phyloP scores from a whole-genome alignment of 2,113 vertebrate genomes.

The Capreolus pygargus region DNA sequence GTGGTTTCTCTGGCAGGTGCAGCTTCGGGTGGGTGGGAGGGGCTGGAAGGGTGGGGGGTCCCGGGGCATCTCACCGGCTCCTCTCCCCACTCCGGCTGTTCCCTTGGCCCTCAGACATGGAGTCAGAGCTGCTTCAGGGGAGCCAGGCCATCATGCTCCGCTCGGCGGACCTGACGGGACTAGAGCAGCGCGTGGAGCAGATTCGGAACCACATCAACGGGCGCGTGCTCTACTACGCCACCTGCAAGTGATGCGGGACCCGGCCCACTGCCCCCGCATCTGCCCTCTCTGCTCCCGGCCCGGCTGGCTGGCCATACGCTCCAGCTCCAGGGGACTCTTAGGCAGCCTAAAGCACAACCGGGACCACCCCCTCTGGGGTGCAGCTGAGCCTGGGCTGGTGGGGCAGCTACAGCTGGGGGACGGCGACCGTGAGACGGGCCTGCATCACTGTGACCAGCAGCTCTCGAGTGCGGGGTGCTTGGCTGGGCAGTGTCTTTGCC shows the following conservation, averaged over 20 bases:
- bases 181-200: slow-evolving; percentile 80
- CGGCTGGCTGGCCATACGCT: not conserved
- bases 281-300: not conserved
- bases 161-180: slow-evolving; percentile 74
- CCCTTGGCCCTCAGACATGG: slow-evolving; percentile 80
- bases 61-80: not conserved
- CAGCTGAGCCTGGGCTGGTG: not conserved
- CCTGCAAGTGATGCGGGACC: slow-evolving; percentile 75
- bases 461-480: not conserved
- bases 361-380: too few species aligned
- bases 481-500: not conserved
- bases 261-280: accelerated
- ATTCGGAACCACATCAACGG: slow-evolving; percentile 82
- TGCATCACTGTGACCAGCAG: not conserved
- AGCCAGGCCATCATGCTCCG: slow-evolving; percentile 82
- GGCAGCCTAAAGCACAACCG: not conserved
- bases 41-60: not conserved
- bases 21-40: not conserved
- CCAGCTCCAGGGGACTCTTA: not conserved
- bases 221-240: slow-evolving; percentile 74
- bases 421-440: not conserved
- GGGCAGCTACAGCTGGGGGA: not conserved
- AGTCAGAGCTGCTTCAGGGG: slow-evolving; percentile 80
- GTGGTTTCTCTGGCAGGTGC: not conserved
- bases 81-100: not conserved